These are phyloP conservation scores for Cichlasoma orientale DNA, from an alignment of 2,797 vertebrate species.

Conservation along the genomic window DNA sequence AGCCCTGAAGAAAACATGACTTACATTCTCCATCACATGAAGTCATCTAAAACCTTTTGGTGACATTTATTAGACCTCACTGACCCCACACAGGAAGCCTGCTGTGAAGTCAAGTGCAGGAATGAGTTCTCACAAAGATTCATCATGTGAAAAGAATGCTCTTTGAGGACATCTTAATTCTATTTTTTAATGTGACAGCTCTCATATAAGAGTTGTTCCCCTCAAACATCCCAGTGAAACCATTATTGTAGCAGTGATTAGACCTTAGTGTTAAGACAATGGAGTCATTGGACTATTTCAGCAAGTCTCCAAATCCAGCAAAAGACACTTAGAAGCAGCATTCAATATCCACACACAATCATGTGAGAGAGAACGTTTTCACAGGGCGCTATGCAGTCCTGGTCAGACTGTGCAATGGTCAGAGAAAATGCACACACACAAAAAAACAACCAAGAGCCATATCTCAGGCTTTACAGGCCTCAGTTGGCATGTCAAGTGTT, in stretches of 20 bases:
- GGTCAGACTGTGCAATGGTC: no score
- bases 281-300: not conserved
- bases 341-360: not conserved
- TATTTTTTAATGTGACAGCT: conserved; percentile 9
- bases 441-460: no score
- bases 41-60: conserved; percentile 39
- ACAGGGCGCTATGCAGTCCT: not conserved
- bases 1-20: conserved; percentile 30
- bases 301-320: not conserved
- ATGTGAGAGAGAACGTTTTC: not conserved
- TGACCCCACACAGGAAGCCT: conserved; percentile 50
- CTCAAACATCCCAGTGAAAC: not conserved
- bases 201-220: not conserved
- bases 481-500: no score
- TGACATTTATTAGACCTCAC: conserved; percentile 67
- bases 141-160: conserved; percentile 58
- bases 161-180: conserved; percentile 30
- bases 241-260: not conserved
- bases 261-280: not conserved
- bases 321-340: not conserved
- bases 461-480: no score
- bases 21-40: conserved; percentile 43
- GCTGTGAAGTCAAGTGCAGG: conserved; percentile 45
- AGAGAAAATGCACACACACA: no score
- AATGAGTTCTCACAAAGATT: conserved; percentile 26